Conservation (phyloP, 2,888 invertebrate species). For the Scelioninae gen. 1 region DNA sequence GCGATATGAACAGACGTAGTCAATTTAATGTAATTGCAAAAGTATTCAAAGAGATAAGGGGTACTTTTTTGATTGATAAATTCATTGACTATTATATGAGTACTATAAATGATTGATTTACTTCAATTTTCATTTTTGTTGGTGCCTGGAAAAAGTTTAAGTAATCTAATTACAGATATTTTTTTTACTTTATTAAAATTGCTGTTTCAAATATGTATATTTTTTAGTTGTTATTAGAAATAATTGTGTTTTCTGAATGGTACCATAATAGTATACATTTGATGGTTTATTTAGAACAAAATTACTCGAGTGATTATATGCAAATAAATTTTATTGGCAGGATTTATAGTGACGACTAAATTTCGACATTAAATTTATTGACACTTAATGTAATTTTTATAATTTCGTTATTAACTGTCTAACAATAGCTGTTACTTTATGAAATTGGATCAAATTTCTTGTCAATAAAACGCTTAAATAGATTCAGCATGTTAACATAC, state of each 20-base stretch:
- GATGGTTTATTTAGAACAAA: background rate
- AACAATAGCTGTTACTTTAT: constrained; percentile 8
- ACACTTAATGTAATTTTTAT: background rate
- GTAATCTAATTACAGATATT: background rate
- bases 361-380: background rate
- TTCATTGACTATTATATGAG: background rate
- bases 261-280: background rate
- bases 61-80: constrained; percentile 8
- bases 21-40: constrained; percentile 12
- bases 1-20: constrained; percentile 7
- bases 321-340: background rate
- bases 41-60: constrained; percentile 14
- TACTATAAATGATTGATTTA: background rate
- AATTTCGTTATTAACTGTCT: constrained; percentile 1
- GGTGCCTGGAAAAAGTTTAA: too few species aligned
- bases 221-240: too few species aligned
- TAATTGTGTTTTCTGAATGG: too few species aligned
- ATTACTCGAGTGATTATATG: background rate
- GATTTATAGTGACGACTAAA: background rate
- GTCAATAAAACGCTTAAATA: background rate
- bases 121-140: background rate
- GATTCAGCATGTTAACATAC: background rate
- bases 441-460: too few species aligned
- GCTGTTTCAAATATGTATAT: too few species aligned
- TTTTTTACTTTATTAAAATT: too few species aligned